Evolutionary conservation across 2,113 vertebrate species (phyloP), one percentile per base, ranked within the genome.

Genomic region (Phyllostomus discolor): DNA sequence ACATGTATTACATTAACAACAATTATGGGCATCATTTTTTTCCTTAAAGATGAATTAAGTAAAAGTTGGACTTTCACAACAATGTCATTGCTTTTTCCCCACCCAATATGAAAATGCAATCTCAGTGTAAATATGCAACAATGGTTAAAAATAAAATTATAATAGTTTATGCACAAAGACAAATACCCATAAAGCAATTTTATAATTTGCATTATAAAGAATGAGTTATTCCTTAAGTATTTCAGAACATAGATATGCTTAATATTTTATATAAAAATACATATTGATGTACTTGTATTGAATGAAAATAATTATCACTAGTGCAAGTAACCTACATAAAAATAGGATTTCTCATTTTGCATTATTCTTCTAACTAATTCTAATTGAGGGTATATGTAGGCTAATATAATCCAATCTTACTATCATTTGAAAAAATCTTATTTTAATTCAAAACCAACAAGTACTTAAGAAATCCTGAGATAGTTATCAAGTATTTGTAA

Each of bases 1-100:
- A 35, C 91, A 97, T 79, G 38, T 78, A 95, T 96, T 95, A 97
- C 97, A 97, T 97, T 98, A 97, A 81, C 22, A 97, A 79, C 9
- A 85, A 66, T 96, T 96, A 96, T 2, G 81, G 78, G 35, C 2
- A 19, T 96, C 38, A 83, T 81, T 97, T 70, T 97, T 97, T 96
- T 79, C 35, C n/a, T 70, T 38, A 94, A 81, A 97, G 87, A 97
- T 72, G 82, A 97, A 96, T 87, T 11, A 46, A 88, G 14, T 38
- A 62, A 38, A 94, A 35, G 35, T 14, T 84, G 26, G 48, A 81
- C 88, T 16, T 88, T 76, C 7, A 46, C 41, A 41, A 2, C 62
- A 96, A 95, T 94, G 35, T 0, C 7, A 95, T 90, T 96, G 86
- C 87, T 94, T 78, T 7, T 67, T 67, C 0, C 75, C 94, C 54